Conservation (phyloP, 2,888 invertebrate species). For the Helleia helle region DNA sequence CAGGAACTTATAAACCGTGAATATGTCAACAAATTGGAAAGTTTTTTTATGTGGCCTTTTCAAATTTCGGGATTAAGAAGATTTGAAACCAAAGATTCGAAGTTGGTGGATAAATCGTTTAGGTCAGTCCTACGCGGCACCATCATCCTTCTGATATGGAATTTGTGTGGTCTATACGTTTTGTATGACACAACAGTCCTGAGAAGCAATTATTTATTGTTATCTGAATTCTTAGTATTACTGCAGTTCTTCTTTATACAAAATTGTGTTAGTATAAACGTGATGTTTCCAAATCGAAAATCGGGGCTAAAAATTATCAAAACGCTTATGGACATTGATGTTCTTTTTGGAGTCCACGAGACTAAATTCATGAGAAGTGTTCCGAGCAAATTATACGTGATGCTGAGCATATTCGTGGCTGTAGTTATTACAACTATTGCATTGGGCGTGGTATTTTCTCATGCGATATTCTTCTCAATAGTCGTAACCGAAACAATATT, state of each 20-base stretch:
- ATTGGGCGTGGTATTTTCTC: neutral
- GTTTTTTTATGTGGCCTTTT: slow-evolving; percentile 1
- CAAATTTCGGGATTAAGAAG: neutral
- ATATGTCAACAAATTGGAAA: neutral
- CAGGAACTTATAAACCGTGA: neutral
- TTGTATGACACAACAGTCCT: neutral
- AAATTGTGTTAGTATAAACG: slow-evolving; percentile 30
- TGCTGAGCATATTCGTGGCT: neutral
- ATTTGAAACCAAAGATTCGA: neutral
- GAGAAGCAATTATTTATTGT: neutral
- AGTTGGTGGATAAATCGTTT: neutral
- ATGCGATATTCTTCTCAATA: slow-evolving; percentile 6
- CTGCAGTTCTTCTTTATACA: slow-evolving; percentile 28
- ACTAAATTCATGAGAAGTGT: slow-evolving; percentile 43
- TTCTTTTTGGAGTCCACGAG: slow-evolving; percentile 36
- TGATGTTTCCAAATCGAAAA: slow-evolving; percentile 30
- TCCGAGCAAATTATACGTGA: slow-evolving; percentile 21
- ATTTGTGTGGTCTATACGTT: neutral
- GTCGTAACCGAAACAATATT: slow-evolving; percentile 6
- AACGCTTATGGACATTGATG: slow-evolving; percentile 37
- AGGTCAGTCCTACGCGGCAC: neutral
- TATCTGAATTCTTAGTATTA: slow-evolving; percentile 21
- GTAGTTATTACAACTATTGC: neutral
- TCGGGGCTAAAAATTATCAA: slow-evolving; percentile 30
- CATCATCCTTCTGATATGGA: neutral